Evolutionary conservation across 2,113 vertebrate genomes (phyloP).

Genomic region (Archocentrus centrarchus): DNA sequence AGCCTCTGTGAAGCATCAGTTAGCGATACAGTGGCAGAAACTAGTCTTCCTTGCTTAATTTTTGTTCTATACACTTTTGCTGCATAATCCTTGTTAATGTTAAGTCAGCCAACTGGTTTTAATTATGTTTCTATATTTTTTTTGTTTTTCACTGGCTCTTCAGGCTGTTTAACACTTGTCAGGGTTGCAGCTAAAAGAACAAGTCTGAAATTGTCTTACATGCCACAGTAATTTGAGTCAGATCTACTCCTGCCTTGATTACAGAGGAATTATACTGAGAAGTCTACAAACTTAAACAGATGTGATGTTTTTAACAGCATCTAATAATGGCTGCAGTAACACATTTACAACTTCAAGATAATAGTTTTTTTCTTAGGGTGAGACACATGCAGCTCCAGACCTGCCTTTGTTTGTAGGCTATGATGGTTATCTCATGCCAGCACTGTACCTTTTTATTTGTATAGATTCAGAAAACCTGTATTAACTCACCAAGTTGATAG

Average conservation of each 20-base stretch:
- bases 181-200: not conserved
- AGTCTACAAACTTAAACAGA: not conserved
- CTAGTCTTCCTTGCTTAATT: not conserved
- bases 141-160: not conserved
- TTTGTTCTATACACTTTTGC: not conserved
- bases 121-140: not conserved
- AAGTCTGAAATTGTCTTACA: not conserved
- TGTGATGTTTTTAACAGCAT: not conserved
- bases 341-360: not conserved
- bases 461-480: not conserved
- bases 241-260: not conserved
- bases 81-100: not conserved
- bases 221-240: not conserved
- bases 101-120: not conserved
- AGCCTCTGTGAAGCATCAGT: not conserved
- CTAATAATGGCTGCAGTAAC: not conserved
- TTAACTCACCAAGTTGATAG: not conserved
- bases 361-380: not conserved
- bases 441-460: not conserved
- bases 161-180: not conserved
- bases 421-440: not conserved
- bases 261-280: not conserved
- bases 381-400: not conserved
- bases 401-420: not conserved
- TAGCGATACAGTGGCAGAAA: not conserved